A percentile compares a stretch with the other conserved stretches of the same genome.
phyloP scores from a whole-genome alignment of 2,113 vertebrate genomes.

The Mormyrus iriodes region DNA sequence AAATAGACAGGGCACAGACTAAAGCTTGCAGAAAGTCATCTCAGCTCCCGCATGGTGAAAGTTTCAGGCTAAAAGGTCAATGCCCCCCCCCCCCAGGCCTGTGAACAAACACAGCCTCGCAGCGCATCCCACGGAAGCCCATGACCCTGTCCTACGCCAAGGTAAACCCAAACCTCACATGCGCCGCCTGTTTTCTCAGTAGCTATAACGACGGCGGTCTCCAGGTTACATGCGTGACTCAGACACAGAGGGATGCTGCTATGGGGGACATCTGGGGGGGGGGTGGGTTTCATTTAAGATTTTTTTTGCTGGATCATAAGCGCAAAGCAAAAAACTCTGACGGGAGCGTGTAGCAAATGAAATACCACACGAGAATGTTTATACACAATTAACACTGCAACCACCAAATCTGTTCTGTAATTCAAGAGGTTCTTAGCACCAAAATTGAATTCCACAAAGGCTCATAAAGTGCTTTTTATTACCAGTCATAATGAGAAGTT shows the following conservation, averaged over 20 bases:
- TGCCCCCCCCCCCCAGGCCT: background rate
- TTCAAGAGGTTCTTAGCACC: background rate
- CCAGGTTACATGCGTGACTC: constrained; percentile 24
- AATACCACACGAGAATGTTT: background rate
- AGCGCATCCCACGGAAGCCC: background rate
- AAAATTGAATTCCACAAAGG: background rate
- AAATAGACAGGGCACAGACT: constrained; percentile 9
- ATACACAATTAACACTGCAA: background rate
- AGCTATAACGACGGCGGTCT: constrained; percentile 37
- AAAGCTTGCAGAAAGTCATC: background rate
- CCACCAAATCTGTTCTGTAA: background rate
- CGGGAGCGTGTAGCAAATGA: background rate
- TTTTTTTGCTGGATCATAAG: background rate
- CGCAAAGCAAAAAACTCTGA: background rate
- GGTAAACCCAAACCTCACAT: background rate
- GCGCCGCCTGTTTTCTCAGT: constrained; percentile 24
- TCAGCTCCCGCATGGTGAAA: too few relatives aligned
- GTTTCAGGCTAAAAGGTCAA: background rate
- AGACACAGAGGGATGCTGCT: background rate
- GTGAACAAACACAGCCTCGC: background rate
- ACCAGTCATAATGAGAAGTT: background rate
- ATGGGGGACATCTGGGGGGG: background rate
- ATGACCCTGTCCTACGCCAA: background rate
- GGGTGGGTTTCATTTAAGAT: background rate
- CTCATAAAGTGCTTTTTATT: background rate